Base-by-base conservation (phyloP, 35 echinoderm and acorn worm species). In the Chiridota heheva region DNA sequence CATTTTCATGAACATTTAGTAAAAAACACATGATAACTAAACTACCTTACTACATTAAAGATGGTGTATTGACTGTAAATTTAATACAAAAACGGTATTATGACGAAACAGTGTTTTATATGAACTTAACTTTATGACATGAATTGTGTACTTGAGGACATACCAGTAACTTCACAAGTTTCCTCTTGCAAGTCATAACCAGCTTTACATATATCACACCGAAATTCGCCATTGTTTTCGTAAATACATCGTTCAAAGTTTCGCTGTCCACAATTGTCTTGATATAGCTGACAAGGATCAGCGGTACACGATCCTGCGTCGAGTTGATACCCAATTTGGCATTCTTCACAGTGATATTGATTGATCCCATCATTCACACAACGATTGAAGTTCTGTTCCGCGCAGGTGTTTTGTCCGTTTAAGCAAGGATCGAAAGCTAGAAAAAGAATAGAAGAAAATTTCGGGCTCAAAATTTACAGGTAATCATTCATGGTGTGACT, bases 201-300 rank as follows among this genome's bases (percentile, higher is more conserved):
- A 35, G 47, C 47, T 39, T 77, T 77, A 26, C 73, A 77, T n/a
- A 77, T 16, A 58, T 51, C 47, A 27, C 73, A 77, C 16, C 27
- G 20, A 58, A 37, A 77, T 2, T 18, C 47, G 16, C 73, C 73
- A 1, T 34, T 53, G n/a, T 13, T 4, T 17, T 16, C 15, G 20
- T 58, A 77, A 2, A 77, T 3, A 53, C 73, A 77, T 20, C 73
- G 45, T 18, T 77, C 73, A 77, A 77, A 77, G 27, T 77, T 29
- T 7, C 73, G 28, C 30, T 77, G 33, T 3, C 60, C 25, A 36
- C 73, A 77, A 12, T 58, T 38, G 24, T 77, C 22, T 16, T 36
- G 73, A 18, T 60, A 16, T 13, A 55, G 12, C 12, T 77, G 73
- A 34, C 73, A 77, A 25, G 49, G 73, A 77, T 77, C 73, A 1